A percentile compares a stretch with the other conserved stretches of the same genome.
These are phyloP conservation scores for Corythucha ciliata DNA, from an alignment of 2,888 invertebrate species.

Conservation along the genomic window DNA sequence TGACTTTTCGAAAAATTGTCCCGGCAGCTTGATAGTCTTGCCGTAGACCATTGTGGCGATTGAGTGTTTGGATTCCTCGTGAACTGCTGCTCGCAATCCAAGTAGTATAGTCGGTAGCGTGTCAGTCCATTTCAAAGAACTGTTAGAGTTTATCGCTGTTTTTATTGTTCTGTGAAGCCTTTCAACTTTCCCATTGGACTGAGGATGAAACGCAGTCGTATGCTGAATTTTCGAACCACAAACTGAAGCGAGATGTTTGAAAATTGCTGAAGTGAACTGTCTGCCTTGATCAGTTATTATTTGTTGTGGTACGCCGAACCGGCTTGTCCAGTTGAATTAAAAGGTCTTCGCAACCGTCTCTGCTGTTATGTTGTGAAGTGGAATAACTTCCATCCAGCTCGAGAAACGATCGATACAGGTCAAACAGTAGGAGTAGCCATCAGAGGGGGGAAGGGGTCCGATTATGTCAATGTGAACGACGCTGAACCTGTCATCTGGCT, in stretches of 20 bases:
- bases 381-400: slow-evolving; percentile 41
- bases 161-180: too few species aligned
- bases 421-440: slow-evolving; percentile 38
- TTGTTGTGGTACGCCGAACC: slow-evolving; percentile 40
- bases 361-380: slow-evolving; percentile 40
- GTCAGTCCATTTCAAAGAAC: too few species aligned
- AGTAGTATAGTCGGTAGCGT: too few species aligned
- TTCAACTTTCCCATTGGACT: too few species aligned
- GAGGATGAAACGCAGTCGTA: slow-evolving; percentile 33
- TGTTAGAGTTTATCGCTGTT: too few species aligned
- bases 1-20: too few species aligned
- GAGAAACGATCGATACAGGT: slow-evolving; percentile 39
- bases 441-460: slow-evolving; percentile 40
- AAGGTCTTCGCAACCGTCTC: slow-evolving; percentile 40
- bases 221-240: slow-evolving; percentile 31
- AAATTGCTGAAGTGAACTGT: slow-evolving; percentile 38
- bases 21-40: too few species aligned
- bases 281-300: slow-evolving; percentile 40
- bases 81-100: too few species aligned
- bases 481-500: slow-evolving; percentile 38
- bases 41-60: too few species aligned
- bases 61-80: too few species aligned
- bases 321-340: slow-evolving; percentile 40
- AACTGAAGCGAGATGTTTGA: slow-evolving; percentile 21
- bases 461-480: slow-evolving; percentile 43